Evolutionary conservation across 2,113 vertebrate species (phyloP).

Genomic region (Sander lucioperca): DNA sequence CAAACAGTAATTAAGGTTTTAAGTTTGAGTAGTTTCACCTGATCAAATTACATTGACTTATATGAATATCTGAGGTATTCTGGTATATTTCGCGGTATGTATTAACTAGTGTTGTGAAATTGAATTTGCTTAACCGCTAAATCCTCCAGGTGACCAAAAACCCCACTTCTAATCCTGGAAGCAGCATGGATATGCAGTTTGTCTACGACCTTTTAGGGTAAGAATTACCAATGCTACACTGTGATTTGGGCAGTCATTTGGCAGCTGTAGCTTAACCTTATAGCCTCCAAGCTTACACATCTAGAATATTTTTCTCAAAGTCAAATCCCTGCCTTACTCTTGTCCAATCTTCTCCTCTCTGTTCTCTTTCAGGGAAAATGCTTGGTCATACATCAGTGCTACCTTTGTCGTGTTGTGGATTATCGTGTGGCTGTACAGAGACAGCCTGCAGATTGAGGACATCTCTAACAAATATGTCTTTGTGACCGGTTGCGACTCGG

Average conservation of each 20-base stretch:
- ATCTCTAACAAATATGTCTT: slow-evolving; percentile 86
- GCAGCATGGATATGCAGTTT: slow-evolving; percentile 68
- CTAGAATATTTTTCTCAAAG: background rate
- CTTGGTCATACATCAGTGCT: slow-evolving; percentile 63
- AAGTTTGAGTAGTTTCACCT: background rate
- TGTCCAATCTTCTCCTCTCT: background rate
- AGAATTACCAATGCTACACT: slow-evolving; percentile 25
- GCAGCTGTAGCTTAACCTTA: background rate
- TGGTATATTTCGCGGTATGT: background rate
- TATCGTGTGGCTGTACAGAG: slow-evolving; percentile 83
- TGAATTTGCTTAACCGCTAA: background rate
- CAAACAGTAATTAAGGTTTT: background rate
- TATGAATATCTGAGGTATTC: background rate
- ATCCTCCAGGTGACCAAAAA: slow-evolving; percentile 22
- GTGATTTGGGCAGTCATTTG: background rate
- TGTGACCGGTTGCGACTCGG: slow-evolving; percentile 92
- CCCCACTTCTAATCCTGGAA: slow-evolving; percentile 9
- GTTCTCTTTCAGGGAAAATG: slow-evolving; percentile 64
- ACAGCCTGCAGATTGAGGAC: slow-evolving; percentile 76
- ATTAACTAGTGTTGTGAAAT: background rate
- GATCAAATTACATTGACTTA: background rate
- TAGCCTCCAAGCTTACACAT: background rate
- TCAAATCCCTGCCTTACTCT: background rate
- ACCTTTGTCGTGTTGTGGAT: slow-evolving; percentile 73
- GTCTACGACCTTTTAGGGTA: slow-evolving; percentile 79